Base-by-base conservation (phyloP, 1,140 invertebrate genomes). In the Tenebrio molitor region DNA sequence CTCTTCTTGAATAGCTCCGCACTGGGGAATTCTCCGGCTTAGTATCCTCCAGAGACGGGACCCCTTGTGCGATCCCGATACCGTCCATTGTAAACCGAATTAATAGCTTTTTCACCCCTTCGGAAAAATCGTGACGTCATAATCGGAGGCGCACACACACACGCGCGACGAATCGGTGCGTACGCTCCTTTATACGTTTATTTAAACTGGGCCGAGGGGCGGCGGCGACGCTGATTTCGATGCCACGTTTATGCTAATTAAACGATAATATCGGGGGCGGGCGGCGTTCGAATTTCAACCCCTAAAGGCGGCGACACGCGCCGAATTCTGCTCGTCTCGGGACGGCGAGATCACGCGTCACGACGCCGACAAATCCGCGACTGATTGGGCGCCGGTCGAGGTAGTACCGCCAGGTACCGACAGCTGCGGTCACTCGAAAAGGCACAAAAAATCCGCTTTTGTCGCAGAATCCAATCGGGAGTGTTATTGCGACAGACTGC, bases 91-190 rank as follows among this genome's bases (percentile, higher is more conserved):
- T 58, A 29, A 58, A 29, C 50, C 23, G 50, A 58, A 58, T 58
- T 58, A 58, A 58, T 58, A 58, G 50, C 50, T 58, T 58, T 50
- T 58, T 29, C 21, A 25, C 50, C 50, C 50, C 50, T 58, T 58
- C 50, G 6, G 8, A 29, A 58, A 58, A 58, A 58, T 58, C 12
- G 8, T 29, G 50, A 58, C 50, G 50, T 58, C 50, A 29, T 29
- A 58, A 58, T 58, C 50, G n/a, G n/a, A n/a, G n/a, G 23, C 25
- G 23, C n/a, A n/a, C n/a, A n/a, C n/a, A 58, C 50, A 58, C 50
- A 23, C 7, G 50, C 50, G 23, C 25, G 19, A 58, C 50, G 50
- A 58, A 58, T 58, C 50, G 25, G 25, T 29, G 25, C 25, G 25
- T 29, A 8, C 25, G 25, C 25, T 29, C 25, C 25, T 29, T n/a